Conservation (phyloP, 1,140 invertebrate species). For the Wasmannia auropunctata region DNA sequence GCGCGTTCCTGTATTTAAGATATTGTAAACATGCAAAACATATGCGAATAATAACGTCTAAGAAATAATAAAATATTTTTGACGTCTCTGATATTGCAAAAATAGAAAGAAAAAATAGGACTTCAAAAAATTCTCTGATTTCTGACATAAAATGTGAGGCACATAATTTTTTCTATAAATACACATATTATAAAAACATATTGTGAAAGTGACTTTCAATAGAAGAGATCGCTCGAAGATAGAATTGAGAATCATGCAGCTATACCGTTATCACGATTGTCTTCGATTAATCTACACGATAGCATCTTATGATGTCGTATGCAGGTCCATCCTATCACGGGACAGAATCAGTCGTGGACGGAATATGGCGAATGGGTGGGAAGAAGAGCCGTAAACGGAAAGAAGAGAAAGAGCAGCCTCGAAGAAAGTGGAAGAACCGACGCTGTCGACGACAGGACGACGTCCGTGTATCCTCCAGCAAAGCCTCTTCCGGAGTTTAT, state of each 20-base stretch:
- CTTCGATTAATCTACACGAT: conserved; percentile 12
- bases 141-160: not conserved
- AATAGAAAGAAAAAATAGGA: not conserved
- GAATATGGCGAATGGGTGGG: not conserved
- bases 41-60: not conserved
- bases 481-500: conserved; percentile 64
- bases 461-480: conserved; percentile 30
- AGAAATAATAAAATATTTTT: not conserved
- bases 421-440: not conserved
- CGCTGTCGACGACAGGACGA: conserved; percentile 21
- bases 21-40: not conserved
- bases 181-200: not conserved
- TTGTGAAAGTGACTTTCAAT: not conserved
- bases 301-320: not conserved
- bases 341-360: conserved; percentile 6
- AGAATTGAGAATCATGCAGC: not conserved
- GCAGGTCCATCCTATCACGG: not conserved
- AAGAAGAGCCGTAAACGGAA: not conserved
- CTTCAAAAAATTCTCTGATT: not conserved
- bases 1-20: not conserved
- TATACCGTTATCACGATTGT: not conserved
- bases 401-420: not conserved
- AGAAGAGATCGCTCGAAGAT: not conserved
- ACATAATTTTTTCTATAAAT: not conserved
- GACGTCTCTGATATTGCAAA: not conserved